Evolutionary conservation across 2,888 invertebrate species (phyloP).

Genomic region (Cephus pulcher): DNA sequence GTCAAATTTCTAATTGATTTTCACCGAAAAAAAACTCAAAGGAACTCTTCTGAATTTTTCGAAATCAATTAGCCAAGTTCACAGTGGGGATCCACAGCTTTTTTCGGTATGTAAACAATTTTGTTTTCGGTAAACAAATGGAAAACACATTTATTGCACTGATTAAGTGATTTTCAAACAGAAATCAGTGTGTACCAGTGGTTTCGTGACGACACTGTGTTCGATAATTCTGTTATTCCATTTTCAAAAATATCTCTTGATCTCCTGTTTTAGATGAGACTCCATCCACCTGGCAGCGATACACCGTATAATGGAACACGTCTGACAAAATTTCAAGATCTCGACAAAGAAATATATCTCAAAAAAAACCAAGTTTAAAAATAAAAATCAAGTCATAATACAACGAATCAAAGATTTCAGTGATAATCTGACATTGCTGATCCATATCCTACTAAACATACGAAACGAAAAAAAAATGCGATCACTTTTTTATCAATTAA

Average conservation of each 20-base stretch:
- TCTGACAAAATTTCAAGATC: constrained; percentile 68
- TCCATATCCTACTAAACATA: neutral
- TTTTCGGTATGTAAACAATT: constrained; percentile 16
- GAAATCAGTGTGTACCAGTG: neutral
- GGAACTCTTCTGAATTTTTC: neutral
- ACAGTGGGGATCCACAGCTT: constrained; percentile 11
- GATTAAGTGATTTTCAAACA: neutral
- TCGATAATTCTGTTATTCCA: constrained; percentile 20
- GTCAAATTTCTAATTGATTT: neutral
- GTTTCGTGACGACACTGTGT: constrained; percentile 1
- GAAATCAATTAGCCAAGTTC: constrained; percentile 6
- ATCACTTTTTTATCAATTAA: neutral
- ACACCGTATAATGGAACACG: constrained; percentile 69
- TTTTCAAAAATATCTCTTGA: constrained; percentile 33
- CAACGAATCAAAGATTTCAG: neutral
- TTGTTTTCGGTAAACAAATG: neutral
- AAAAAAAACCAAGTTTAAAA: constrained; percentile 40
- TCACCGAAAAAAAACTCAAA: neutral
- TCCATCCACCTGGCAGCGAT: constrained; percentile 76
- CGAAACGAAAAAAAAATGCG: neutral
- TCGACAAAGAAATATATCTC: constrained; percentile 64
- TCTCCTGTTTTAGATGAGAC: constrained; percentile 72
- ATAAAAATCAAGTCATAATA: neutral
- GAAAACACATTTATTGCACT: neutral
- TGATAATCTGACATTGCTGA: neutral